These are phyloP conservation scores for Leucophora obtusa DNA, from an alignment of 2,888 invertebrate species.

Conservation along the genomic window DNA sequence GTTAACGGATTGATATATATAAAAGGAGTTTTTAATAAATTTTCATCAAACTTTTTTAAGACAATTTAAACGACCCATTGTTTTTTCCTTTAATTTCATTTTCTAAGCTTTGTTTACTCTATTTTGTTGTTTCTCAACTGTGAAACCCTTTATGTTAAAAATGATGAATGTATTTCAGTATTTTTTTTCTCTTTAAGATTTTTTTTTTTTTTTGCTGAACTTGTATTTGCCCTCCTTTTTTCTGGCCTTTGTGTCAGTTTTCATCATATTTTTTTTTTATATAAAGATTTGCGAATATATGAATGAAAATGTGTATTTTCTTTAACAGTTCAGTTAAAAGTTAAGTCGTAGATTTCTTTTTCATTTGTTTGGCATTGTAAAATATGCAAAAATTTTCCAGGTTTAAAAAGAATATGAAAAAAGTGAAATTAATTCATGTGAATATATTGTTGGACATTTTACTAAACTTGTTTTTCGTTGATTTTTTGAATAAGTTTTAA, in stretches of 20 bases:
- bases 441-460: neutral
- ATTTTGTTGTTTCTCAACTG: slow-evolving; percentile 40
- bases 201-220: slow-evolving; percentile 41
- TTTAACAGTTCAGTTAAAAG: slow-evolving; percentile 6
- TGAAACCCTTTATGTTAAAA: slow-evolving; percentile 42
- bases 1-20: too few relatives aligned
- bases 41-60: too few relatives aligned
- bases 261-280: slow-evolving; percentile 22
- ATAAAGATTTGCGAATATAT: slow-evolving; percentile 7
- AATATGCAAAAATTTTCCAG: neutral
- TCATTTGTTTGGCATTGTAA: neutral
- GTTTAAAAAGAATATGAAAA: neutral
- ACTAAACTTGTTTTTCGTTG: neutral
- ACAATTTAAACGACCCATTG: too few relatives aligned
- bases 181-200: slow-evolving; percentile 25
- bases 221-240: slow-evolving; percentile 50
- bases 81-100: slow-evolving; percentile 21
- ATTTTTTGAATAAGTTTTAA: too few relatives aligned
- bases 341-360: slow-evolving; percentile 1
- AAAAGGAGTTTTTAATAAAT: too few relatives aligned
- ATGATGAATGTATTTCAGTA: slow-evolving; percentile 27
- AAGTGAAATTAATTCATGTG: neutral
- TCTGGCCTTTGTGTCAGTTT: slow-evolving; percentile 35
- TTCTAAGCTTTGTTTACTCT: slow-evolving; percentile 14
- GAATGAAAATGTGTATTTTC: neutral